Evolutionary conservation across 2,797 vertebrate genomes (phyloP).

Genomic region (Picus viridis): DNA sequence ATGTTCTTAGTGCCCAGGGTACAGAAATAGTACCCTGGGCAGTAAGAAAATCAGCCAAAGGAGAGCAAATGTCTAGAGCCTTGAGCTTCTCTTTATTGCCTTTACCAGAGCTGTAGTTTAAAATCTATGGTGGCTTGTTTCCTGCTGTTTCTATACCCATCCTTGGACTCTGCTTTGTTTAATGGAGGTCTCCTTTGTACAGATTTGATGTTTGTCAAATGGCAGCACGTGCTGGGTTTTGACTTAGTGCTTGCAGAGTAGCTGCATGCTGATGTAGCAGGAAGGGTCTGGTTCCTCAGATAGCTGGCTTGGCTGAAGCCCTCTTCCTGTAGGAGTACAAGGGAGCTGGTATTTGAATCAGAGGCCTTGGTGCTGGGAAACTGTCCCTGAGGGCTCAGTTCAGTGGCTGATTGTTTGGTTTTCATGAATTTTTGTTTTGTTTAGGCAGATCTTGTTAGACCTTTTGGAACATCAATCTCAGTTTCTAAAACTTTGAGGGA

Average conservation of each 20-base stretch:
- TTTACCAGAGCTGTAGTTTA: not conserved
- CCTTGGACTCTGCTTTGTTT: not conserved
- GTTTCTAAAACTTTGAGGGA: slow-evolving; percentile 3
- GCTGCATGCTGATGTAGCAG: not conserved
- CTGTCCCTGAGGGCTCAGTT: slow-evolving; percentile 1
- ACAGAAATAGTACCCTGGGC: too few relatives aligned
- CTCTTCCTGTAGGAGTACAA: slow-evolving; percentile 51
- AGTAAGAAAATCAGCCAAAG: not conserved
- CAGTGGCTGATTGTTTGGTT: not conserved
- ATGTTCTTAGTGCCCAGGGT: not conserved
- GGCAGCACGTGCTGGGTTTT: not conserved
- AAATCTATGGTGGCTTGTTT: not conserved
- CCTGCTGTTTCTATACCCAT: not conserved
- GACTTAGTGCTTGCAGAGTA: not conserved
- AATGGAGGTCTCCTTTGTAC: not conserved
- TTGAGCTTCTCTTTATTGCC: not conserved
- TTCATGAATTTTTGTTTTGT: not conserved
- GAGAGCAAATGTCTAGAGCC: not conserved
- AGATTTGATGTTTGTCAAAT: not conserved
- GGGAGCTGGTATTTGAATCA: slow-evolving; percentile 21
- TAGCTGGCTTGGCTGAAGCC: slow-evolving; percentile 48
- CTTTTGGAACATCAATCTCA: not conserved
- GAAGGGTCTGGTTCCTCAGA: slow-evolving; percentile 74
- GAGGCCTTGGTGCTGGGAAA: slow-evolving; percentile 22
- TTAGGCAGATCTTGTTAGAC: not conserved